Conservation (phyloP, 2,113 vertebrate species). For the Notarius lentiginosus region DNA sequence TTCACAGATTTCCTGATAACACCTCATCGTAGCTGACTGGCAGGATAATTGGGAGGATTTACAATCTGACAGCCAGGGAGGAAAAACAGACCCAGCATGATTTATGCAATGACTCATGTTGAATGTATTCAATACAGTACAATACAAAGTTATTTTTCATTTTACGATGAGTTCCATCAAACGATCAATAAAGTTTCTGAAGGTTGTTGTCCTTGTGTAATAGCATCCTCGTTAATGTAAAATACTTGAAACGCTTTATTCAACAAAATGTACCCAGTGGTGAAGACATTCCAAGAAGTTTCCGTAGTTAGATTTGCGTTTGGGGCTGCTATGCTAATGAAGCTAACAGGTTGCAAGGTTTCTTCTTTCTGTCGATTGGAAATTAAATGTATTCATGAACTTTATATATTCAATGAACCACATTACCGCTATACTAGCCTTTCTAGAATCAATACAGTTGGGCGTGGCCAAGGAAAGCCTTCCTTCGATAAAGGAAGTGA, state of each 20-base stretch:
- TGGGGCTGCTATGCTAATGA: no score
- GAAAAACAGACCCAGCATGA: conserved; percentile 1
- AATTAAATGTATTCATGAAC: no score
- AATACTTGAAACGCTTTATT: neutral
- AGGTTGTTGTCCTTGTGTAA: neutral
- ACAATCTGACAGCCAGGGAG: neutral
- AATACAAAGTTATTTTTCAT: neutral
- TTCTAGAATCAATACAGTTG: no score
- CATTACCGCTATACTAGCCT: no score
- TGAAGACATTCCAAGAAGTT: no score
- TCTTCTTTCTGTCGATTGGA: no score
- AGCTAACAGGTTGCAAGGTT: no score
- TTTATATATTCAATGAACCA: no score
- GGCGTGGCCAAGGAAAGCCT: no score
- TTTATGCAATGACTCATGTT: neutral
- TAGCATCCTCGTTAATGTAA: neutral
- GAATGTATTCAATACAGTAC: neutral
- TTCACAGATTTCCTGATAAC: conserved; percentile 7
- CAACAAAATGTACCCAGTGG: no score
- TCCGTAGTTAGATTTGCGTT: no score
- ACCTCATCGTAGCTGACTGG: conserved; percentile 5
- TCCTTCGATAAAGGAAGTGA: no score
- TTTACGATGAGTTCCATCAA: neutral
- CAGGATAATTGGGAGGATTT: neutral
- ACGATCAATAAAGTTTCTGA: neutral